Conservation (phyloP, 2,797 vertebrate species). For the Cephalopachus bancanus region DNA sequence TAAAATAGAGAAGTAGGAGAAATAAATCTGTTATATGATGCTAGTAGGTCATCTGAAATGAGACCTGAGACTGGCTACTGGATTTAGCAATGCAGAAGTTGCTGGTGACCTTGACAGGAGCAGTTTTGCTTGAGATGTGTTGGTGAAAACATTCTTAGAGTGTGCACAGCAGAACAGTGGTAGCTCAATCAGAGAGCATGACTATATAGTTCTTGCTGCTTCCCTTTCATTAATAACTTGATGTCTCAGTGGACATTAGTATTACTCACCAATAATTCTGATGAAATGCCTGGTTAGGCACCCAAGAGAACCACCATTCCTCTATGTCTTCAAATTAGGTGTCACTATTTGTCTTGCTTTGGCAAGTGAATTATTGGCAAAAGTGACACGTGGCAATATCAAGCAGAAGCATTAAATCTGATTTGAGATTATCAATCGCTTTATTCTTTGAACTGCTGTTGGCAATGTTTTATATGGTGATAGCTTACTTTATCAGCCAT, state of each 20-base stretch:
- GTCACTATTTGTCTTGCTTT: background rate
- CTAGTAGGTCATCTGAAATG: background rate
- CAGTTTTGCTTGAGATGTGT: background rate
- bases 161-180: background rate
- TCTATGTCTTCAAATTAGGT: background rate
- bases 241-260: background rate
- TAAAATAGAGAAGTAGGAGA: background rate
- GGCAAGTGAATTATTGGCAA: background rate
- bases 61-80: background rate
- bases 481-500: background rate
- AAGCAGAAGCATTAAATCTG: background rate
- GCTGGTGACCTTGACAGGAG: background rate
- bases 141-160: background rate
- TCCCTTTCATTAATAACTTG: background rate
- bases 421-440: background rate
- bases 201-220: fast-evolving
- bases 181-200: background rate
- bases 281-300: background rate
- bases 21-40: background rate
- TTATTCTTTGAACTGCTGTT: background rate
- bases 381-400: background rate
- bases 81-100: background rate
- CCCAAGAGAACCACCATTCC: background rate
- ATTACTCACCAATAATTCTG: background rate
- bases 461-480: background rate